Percentiles rank a stretch among this genome's conserved stretches.
These are phyloP conservation scores for Alosa alosa DNA, from an alignment of 2,113 vertebrate species.

Conservation along the genomic window DNA sequence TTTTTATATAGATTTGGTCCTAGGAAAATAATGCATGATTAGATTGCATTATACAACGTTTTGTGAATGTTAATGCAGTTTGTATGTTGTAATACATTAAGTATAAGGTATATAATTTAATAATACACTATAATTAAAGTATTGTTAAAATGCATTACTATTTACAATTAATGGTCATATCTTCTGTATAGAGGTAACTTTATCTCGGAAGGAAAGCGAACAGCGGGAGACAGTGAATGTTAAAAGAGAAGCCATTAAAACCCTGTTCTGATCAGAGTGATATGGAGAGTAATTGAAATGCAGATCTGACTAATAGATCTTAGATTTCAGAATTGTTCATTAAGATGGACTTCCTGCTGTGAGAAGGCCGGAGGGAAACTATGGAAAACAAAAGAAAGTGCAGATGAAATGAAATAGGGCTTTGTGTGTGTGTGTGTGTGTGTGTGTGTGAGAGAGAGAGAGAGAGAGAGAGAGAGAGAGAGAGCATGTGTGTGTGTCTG, in stretches of 20 bases:
- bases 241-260: background rate
- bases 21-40: too few species aligned
- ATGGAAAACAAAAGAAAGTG: background rate
- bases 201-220: background rate
- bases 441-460: background rate
- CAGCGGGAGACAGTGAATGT: background rate
- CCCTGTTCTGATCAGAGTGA: background rate
- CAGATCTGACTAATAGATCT: background rate
- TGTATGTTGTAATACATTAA: too few species aligned
- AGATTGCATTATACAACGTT: too few species aligned
- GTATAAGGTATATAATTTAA: too few species aligned
- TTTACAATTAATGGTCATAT: too few species aligned
- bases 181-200: too few species aligned
- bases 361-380: background rate
- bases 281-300: background rate
- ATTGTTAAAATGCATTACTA: too few species aligned
- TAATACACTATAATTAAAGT: too few species aligned
- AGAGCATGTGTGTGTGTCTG: background rate
- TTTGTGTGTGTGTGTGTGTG: background rate
- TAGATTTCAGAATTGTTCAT: background rate
- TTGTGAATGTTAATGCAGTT: too few species aligned
- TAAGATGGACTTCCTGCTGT: background rate
- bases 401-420: background rate
- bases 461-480: too few species aligned
- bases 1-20: too few species aligned